These are phyloP conservation scores for Pycnonotus jocosus DNA, from an alignment of 2,113 vertebrate genomes.

Conservation along the genomic window DNA sequence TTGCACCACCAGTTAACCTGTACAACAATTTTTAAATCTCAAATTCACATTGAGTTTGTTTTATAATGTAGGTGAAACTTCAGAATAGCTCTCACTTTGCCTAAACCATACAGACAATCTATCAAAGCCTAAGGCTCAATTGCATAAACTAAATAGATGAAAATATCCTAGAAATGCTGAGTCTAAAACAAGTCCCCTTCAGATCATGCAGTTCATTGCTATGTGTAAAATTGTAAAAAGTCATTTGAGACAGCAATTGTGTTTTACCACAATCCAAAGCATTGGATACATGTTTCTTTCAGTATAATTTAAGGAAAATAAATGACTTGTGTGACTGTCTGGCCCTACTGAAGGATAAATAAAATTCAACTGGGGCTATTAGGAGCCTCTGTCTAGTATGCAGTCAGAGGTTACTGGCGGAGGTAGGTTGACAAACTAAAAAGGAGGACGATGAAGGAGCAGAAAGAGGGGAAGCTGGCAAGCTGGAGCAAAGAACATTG, in stretches of 20 bases:
- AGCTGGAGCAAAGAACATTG: conserved; percentile 66
- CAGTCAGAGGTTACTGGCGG: background rate
- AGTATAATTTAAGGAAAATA: background rate
- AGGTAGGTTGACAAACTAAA: conserved; percentile 36
- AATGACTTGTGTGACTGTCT: background rate
- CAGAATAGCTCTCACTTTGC: background rate
- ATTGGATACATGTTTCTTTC: background rate
- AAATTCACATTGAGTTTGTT: background rate
- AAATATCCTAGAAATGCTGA: background rate
- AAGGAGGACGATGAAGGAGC: conserved; percentile 46
- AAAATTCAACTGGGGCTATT: conserved; percentile 7
- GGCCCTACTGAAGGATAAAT: background rate
- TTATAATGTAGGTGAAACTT: background rate
- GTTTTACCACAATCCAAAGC: background rate
- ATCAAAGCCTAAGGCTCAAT: background rate
- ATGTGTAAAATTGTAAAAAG: background rate
- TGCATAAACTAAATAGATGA: background rate
- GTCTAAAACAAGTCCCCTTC: background rate
- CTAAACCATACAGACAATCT: background rate
- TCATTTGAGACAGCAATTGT: background rate
- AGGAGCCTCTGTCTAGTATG: background rate
- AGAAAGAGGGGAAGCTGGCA: conserved; percentile 54
- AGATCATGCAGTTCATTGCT: background rate
- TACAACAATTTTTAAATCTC: background rate
- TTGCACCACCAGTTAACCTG: background rate